Percentiles rank a stretch among this genome's conserved stretches.
Conservation (phyloP, 2,113 vertebrate species). For the Amazona guildingii region DNA sequence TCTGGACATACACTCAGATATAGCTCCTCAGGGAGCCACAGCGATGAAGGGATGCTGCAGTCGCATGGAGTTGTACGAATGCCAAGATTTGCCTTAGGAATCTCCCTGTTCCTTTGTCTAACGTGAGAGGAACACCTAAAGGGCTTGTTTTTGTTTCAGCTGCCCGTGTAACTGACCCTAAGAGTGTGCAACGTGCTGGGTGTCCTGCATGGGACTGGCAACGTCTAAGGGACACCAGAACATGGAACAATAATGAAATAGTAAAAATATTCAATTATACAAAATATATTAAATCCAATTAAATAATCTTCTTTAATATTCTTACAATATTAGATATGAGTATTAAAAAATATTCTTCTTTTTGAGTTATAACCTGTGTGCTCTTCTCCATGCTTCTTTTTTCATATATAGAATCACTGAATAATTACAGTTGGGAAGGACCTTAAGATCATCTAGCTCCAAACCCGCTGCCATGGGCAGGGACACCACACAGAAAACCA, state of each 20-base stretch:
- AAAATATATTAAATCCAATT: background rate
- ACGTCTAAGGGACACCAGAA: background rate
- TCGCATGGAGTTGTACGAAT: background rate
- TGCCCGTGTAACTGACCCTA: background rate
- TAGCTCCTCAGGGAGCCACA: background rate
- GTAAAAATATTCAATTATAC: background rate
- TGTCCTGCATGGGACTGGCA: background rate
- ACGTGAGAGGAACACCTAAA: accelerated
- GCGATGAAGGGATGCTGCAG: background rate
- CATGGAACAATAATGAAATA: background rate
- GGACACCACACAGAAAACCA: background rate
- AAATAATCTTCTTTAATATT: background rate
- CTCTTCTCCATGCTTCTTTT: background rate
- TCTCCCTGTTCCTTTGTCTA: background rate
- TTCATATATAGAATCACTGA: background rate
- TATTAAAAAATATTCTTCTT: background rate
- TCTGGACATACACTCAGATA: background rate
- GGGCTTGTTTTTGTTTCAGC: background rate
- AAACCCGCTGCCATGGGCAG: background rate
- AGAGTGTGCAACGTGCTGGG: accelerated
- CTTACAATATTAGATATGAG: background rate
- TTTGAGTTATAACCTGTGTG: background rate
- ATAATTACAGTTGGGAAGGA: background rate
- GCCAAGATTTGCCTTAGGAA: background rate
- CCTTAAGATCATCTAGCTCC: background rate